A percentile compares a stretch with the other conserved stretches of the same genome.
Evolutionary conservation across 2,888 invertebrate species (phyloP).

Genomic region (Aproaerema taeniolella): DNA sequence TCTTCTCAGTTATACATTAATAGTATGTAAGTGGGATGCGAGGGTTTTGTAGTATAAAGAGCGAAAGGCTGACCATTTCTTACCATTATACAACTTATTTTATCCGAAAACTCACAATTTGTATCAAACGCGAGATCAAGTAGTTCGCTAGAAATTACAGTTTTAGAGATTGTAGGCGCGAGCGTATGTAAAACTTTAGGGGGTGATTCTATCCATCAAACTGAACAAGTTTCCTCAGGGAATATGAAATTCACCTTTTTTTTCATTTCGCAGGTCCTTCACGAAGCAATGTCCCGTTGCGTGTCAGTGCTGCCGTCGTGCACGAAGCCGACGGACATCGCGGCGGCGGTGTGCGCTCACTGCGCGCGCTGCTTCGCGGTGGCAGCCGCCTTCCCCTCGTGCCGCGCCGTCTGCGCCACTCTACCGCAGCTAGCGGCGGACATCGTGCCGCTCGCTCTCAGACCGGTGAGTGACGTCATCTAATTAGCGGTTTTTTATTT

Average conservation of each 20-base stretch:
- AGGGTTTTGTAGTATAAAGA: too few species aligned
- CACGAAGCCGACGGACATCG: conserved; percentile 85
- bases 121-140: too few species aligned
- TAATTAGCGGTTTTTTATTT: too few species aligned
- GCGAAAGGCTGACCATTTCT: too few species aligned
- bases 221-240: too few species aligned
- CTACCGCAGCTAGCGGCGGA: conserved; percentile 93
- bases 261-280: conserved; percentile 75
- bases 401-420: conserved; percentile 91
- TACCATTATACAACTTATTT: too few species aligned
- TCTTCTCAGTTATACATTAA: too few species aligned
- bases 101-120: too few species aligned
- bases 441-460: conserved; percentile 51
- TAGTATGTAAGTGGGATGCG: too few species aligned
- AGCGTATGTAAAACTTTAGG: not conserved
- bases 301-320: conserved; percentile 91
- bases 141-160: too few species aligned
- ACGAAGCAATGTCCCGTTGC: conserved; percentile 96
- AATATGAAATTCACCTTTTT: not conserved
- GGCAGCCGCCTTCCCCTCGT: conserved; percentile 94
- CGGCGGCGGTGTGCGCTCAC: conserved; percentile 94
- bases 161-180: too few species aligned
- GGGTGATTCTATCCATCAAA: not conserved
- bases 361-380: conserved; percentile 96
- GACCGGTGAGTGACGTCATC: conserved; percentile 46